Percentiles rank a stretch among this genome's conserved stretches.
Conservation (phyloP, 2,888 invertebrate genomes). For the Cenopis cana region DNA sequence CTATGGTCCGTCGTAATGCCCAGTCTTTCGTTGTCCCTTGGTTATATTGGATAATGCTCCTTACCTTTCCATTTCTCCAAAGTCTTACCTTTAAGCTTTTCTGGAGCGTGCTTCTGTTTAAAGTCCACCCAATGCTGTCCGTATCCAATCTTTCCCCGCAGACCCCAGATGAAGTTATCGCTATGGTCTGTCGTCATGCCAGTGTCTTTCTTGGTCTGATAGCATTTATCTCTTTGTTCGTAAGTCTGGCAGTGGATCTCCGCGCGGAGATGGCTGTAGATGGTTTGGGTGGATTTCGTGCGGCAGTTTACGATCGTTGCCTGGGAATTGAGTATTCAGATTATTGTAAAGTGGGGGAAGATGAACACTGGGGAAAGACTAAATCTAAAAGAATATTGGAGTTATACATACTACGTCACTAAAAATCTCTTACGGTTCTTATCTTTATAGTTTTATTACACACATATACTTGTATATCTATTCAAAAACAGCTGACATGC, state of each 20-base stretch:
- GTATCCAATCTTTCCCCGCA: slow-evolving; percentile 82
- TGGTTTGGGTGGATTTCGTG: slow-evolving; percentile 90
- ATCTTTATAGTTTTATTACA: too few relatives aligned
- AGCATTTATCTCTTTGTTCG: slow-evolving; percentile 67
- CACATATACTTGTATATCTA: too few relatives aligned
- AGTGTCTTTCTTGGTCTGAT: slow-evolving; percentile 68
- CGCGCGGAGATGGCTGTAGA: slow-evolving; percentile 86
- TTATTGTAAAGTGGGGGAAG: background rate
- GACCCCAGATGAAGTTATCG: slow-evolving; percentile 81
- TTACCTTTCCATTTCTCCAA: too few relatives aligned
- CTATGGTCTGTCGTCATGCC: slow-evolving; percentile 60
- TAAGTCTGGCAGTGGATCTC: slow-evolving; percentile 87
- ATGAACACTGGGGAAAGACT: too few relatives aligned
- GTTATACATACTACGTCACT: too few relatives aligned
- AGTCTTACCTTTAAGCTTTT: slow-evolving; percentile 54
- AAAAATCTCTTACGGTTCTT: too few relatives aligned
- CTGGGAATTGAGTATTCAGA: slow-evolving; percentile 64
- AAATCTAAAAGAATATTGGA: background rate
- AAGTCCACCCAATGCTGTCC: slow-evolving; percentile 81
- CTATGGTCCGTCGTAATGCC: slow-evolving; percentile 61
- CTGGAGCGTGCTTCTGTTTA: slow-evolving; percentile 46
- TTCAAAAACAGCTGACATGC: too few relatives aligned
- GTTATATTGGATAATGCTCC: too few relatives aligned
- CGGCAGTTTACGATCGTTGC: slow-evolving; percentile 85
- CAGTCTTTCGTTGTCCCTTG: slow-evolving; percentile 60